Evolutionary conservation across 1,140 invertebrate species (phyloP).

Genomic region (Parapsyche elsis): DNA sequence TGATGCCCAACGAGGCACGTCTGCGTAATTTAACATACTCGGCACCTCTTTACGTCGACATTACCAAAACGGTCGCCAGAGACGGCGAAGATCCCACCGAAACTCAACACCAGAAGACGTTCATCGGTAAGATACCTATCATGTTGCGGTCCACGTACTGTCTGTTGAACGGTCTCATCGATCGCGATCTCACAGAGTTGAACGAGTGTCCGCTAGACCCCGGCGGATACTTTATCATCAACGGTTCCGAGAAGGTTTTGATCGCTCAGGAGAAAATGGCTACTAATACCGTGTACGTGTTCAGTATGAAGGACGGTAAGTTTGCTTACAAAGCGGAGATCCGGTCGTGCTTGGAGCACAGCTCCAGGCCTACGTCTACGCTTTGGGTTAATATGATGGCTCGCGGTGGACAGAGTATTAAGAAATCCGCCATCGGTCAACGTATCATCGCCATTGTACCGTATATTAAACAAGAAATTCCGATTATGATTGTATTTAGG

Average conservation of each 20-base stretch:
- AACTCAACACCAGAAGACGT: conserved; percentile 96
- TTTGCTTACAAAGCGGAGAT: conserved; percentile 98
- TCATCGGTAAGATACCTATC: conserved; percentile 97
- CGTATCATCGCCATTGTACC: conserved; percentile 97
- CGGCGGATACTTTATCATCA: conserved; percentile 96
- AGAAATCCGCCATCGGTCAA: conserved; percentile 98
- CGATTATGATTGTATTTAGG: conserved; percentile 98
- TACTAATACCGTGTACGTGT: conserved; percentile 99
- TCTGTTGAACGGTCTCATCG: conserved; percentile 89
- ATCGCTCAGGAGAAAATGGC: conserved; percentile 99
- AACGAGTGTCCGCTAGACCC: conserved; percentile 99
- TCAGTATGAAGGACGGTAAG: conserved; percentile 98
- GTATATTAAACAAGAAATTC: conserved; percentile 99
- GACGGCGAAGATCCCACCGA: conserved; percentile 92
- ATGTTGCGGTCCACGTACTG: conserved; percentile 99
- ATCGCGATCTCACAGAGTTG: conserved; percentile 98
- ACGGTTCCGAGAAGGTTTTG: conserved; percentile 95
- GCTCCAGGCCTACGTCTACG: conserved; percentile 92
- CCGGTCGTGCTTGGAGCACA: conserved; percentile 94
- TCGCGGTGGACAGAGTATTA: conserved; percentile 92
- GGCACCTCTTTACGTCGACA: conserved; percentile 98
- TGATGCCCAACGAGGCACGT: conserved; percentile 99
- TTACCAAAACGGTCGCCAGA: conserved; percentile 94
- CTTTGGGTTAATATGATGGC: conserved; percentile 99
- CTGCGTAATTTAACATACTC: conserved; percentile 92